Evolutionary conservation across 2,113 vertebrate genomes (phyloP).

Genomic region (Nothoprocta pentlandii): DNA sequence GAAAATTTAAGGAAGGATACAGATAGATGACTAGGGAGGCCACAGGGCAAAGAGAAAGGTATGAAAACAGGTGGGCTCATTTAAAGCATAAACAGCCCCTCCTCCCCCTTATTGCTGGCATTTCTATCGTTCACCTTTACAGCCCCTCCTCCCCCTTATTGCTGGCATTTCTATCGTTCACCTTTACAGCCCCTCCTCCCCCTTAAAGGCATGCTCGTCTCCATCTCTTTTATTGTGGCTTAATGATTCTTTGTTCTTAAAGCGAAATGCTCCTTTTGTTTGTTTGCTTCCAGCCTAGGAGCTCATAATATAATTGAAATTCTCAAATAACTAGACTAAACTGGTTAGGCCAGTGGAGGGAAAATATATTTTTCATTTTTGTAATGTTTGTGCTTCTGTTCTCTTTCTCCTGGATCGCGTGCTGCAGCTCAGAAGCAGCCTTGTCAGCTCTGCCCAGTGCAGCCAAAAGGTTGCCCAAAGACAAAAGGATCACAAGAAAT

Average conservation of each 20-base stretch:
- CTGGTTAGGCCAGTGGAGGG: neutral
- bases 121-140: no score
- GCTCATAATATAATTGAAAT: neutral
- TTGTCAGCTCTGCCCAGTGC: neutral
- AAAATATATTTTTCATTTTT: neutral
- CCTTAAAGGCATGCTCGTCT: neutral
- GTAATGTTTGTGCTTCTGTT: neutral
- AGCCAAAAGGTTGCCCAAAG: neutral
- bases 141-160: no score
- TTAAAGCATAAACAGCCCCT: neutral
- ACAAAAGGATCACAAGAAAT: neutral
- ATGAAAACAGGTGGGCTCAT: neutral
- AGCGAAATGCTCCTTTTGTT: neutral
- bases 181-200: neutral
- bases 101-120: neutral
- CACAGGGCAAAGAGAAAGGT: accelerated
- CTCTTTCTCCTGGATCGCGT: neutral
- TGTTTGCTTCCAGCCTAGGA: neutral
- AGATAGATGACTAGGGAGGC: accelerated
- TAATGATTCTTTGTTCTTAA: neutral
- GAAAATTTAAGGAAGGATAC: neutral
- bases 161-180: no score
- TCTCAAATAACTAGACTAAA: neutral
- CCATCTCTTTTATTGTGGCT: neutral
- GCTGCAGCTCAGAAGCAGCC: neutral